Percentiles rank a stretch among this genome's conserved stretches.
Evolutionary conservation across 1,140 invertebrate genomes (phyloP).

Genomic region (Diorhabda elongata): DNA sequence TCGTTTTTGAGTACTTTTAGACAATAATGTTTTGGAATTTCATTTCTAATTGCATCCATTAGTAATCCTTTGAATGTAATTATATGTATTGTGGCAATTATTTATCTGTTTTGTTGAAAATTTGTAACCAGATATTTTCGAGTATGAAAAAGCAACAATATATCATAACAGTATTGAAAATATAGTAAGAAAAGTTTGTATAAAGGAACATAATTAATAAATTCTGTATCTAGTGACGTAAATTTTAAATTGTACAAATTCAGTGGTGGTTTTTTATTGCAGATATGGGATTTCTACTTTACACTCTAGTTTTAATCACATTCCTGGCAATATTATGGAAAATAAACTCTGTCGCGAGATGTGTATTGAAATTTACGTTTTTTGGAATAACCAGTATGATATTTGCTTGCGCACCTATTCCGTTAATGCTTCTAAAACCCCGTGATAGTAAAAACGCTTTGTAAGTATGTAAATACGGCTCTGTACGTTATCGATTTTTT

Average conservation of each 20-base stretch:
- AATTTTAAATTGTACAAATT: background rate
- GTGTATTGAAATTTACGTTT: conserved; percentile 55
- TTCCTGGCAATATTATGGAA: conserved; percentile 48
- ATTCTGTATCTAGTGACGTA: background rate
- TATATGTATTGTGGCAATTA: too few species aligned
- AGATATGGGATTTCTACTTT: conserved; percentile 31
- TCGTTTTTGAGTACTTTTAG: too few species aligned
- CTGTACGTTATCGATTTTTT: too few species aligned
- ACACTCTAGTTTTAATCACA: conserved; percentile 43
- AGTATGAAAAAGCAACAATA: too few species aligned
- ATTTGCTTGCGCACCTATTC: conserved; percentile 61
- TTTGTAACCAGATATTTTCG: too few species aligned
- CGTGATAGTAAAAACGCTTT: conserved; percentile 68
- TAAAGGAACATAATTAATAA: too few species aligned
- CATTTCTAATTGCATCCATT: too few species aligned
- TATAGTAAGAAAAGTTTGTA: too few species aligned
- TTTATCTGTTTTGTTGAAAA: too few species aligned
- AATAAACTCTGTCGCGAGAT: conserved; percentile 54
- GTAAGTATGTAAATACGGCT: conserved; percentile 55
- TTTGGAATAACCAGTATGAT: conserved; percentile 58
- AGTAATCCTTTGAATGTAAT: too few species aligned
- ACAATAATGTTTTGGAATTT: too few species aligned
- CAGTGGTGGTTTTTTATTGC: background rate
- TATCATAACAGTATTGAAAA: too few species aligned
- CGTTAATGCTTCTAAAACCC: conserved; percentile 67